phyloP scores from a whole-genome alignment of 2,888 invertebrate species.

The Julus scandinavius region DNA sequence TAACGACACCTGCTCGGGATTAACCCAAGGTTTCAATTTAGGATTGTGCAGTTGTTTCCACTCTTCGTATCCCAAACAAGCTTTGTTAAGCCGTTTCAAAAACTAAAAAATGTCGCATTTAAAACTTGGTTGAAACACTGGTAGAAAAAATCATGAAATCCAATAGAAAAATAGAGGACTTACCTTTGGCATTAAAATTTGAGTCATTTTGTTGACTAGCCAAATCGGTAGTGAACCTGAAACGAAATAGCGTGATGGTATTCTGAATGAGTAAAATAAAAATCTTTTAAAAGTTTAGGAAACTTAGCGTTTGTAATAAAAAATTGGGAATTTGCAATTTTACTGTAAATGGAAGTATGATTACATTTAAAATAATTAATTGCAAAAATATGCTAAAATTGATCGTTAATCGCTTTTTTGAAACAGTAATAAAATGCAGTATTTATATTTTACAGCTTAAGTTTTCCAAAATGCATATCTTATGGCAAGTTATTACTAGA shows the following conservation, averaged over 20 bases:
- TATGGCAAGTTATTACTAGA: too few species aligned
- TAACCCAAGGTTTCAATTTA: constrained; percentile 85
- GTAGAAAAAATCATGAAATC: not conserved
- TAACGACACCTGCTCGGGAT: constrained; percentile 83
- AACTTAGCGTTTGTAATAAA: too few species aligned
- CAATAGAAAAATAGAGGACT: not conserved
- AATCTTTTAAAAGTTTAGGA: too few species aligned
- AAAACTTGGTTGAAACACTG: not conserved
- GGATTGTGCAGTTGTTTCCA: constrained; percentile 83
- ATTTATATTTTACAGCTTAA: too few species aligned
- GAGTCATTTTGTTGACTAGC: constrained; percentile 88
- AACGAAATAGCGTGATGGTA: not conserved
- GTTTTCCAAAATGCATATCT: too few species aligned
- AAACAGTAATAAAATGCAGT: too few species aligned
- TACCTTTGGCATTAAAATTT: constrained; percentile 85
- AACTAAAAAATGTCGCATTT: constrained; percentile 67
- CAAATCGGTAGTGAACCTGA: constrained; percentile 77
- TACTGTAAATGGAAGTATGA: too few species aligned
- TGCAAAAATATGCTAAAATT: too few species aligned
- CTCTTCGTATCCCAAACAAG: constrained; percentile 80
- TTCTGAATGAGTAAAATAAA: too few species aligned
- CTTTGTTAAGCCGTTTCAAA: constrained; percentile 83
- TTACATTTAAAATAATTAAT: too few species aligned
- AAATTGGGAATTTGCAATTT: too few species aligned
- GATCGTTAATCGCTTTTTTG: too few species aligned